These are phyloP conservation scores for Netelia melanura DNA, from an alignment of 2,888 invertebrate genomes.

Conservation along the genomic window DNA sequence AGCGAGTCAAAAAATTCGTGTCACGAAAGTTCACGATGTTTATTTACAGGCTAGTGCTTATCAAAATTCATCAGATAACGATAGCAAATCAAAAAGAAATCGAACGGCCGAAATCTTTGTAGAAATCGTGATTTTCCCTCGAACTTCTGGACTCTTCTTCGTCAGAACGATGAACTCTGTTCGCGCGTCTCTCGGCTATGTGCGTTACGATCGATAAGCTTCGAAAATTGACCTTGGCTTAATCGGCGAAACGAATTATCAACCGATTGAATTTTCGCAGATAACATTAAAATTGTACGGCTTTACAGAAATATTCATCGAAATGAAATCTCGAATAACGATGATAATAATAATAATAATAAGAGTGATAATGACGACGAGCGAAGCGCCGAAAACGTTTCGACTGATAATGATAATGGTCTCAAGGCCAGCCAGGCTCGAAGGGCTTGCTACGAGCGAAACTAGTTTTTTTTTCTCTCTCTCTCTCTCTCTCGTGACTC, in stretches of 20 bases:
- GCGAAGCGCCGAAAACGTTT: slow-evolving; percentile 3
- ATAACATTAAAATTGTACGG: not conserved
- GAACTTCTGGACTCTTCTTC: not conserved
- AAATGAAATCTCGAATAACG: not conserved
- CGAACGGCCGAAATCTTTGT: not conserved
- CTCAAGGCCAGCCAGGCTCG: slow-evolving; percentile 50
- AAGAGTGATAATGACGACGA: not conserved
- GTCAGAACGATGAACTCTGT: slow-evolving; percentile 12
- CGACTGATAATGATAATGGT: slow-evolving; percentile 28
- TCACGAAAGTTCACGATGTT: not conserved
- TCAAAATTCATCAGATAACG: slow-evolving; percentile 58
- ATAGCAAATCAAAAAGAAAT: not conserved
- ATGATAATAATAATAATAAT: not conserved
- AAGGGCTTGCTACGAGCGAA: slow-evolving; percentile 26
- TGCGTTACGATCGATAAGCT: not conserved
- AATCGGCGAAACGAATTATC: not conserved
- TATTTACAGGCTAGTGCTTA: slow-evolving; percentile 23
- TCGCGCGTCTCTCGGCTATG: not conserved
- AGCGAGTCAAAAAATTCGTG: not conserved
- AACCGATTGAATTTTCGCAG: not conserved
- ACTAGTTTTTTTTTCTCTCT: slow-evolving; percentile 33
- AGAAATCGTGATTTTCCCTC: slow-evolving; percentile 20
- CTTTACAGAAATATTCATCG: too few relatives aligned
- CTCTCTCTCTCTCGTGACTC: not conserved
- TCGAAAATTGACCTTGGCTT: slow-evolving; percentile 12